Percentiles rank a stretch among this genome's conserved stretches.
Conservation (phyloP, 2,113 vertebrate species). For the Cryptotis parvus region DNA sequence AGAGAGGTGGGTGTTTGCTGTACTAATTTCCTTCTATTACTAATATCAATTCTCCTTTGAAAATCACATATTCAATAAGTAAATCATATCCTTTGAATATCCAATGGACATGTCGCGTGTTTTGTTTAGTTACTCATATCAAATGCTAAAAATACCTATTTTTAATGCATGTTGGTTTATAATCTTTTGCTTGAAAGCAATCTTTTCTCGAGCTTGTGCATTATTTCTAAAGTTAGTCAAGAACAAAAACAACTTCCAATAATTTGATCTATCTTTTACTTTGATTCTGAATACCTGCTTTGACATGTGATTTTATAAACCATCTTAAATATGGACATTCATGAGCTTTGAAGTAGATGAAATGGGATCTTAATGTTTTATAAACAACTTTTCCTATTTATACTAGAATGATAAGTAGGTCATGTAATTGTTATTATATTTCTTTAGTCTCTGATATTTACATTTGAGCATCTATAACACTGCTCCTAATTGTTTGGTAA, state of each 20-base stretch:
- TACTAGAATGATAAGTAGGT: slow-evolving; percentile 69
- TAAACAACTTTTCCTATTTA: slow-evolving; percentile 71
- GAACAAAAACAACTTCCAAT: slow-evolving; percentile 42
- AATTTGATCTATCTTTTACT: slow-evolving; percentile 47
- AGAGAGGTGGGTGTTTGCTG: too few species aligned
- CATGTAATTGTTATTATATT: slow-evolving; percentile 58
- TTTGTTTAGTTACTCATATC: neutral
- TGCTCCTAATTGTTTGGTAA: slow-evolving; percentile 74
- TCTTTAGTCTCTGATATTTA: slow-evolving; percentile 46
- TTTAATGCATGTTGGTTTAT: neutral
- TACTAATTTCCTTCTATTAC: neutral
- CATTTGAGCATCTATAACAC: slow-evolving; percentile 55
- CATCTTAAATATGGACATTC: slow-evolving; percentile 74
- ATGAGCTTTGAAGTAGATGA: slow-evolving; percentile 66
- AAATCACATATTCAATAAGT: neutral
- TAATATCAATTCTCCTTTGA: neutral
- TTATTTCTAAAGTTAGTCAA: slow-evolving; percentile 60
- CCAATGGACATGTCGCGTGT: neutral
- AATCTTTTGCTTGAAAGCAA: slow-evolving; percentile 6
- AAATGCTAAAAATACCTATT: slow-evolving; percentile 29
- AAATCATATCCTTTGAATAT: neutral
- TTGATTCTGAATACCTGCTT: slow-evolving; percentile 67
- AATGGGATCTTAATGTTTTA: slow-evolving; percentile 77
- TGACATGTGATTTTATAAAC: slow-evolving; percentile 60
- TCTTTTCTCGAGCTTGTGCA: neutral